Conservation (phyloP, 1,140 invertebrate genomes). For the Lamellibrachia luymesi region DNA sequence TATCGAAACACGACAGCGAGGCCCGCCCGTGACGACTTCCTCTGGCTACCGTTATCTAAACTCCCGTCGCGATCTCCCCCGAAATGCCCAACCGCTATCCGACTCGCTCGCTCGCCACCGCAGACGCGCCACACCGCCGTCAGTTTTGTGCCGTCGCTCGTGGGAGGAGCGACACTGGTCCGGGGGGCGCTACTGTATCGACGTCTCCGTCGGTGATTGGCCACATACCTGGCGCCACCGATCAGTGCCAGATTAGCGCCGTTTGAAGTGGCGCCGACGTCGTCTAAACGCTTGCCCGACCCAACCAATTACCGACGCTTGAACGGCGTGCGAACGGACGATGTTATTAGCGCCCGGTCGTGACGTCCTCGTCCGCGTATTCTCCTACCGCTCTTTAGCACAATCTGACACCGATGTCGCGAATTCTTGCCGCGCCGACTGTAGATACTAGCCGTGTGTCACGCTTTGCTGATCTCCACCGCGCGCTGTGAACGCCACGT, state of each 20-base stretch:
- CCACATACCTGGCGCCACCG: conserved; percentile 2
- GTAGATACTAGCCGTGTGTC: neutral
- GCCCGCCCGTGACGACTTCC: too few relatives aligned
- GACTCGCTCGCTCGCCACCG: neutral
- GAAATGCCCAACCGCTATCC: neutral
- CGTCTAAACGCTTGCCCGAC: neutral
- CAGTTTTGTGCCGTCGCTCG: neutral
- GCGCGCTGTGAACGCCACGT: neutral
- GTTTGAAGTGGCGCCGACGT: neutral
- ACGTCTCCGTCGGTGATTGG: neutral
- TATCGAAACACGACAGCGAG: neutral
- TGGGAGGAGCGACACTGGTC: neutral
- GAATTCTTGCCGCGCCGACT: neutral
- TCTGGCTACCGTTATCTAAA: neutral
- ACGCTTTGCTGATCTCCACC: neutral
- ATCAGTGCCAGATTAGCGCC: neutral
- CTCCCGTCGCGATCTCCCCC: neutral
- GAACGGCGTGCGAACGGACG: neutral
- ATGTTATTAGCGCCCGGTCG: neutral
- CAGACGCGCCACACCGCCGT: neutral
- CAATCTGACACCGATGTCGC: neutral
- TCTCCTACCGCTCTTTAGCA: neutral
- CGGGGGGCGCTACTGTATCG: neutral
- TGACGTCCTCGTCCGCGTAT: neutral
- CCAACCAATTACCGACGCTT: neutral